phyloP scores from a whole-genome alignment of 2,113 vertebrate species.

The Pterocles gutturalis region DNA sequence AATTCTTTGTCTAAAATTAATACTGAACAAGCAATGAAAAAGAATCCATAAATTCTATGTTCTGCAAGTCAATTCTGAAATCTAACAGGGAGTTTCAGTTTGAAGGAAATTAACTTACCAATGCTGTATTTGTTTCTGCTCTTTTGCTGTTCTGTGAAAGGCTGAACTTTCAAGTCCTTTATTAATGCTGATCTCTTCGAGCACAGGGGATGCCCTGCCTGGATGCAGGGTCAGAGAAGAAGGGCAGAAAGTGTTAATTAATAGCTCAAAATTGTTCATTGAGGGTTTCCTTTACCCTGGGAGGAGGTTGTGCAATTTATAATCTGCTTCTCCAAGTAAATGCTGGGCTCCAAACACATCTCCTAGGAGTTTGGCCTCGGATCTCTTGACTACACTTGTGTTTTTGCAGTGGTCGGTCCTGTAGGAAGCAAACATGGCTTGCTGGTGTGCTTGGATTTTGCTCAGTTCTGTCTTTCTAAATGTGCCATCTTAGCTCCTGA shows the following conservation, averaged over 20 bases:
- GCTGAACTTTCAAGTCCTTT: neutral
- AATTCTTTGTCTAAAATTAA: neutral
- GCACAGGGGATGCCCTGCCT: neutral
- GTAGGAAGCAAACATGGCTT: neutral
- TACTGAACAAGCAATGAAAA: neutral
- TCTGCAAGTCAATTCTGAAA: neutral
- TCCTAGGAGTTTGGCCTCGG: neutral
- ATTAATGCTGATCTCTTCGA: neutral
- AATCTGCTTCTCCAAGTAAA: neutral
- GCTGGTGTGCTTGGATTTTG: neutral
- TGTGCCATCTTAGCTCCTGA: neutral
- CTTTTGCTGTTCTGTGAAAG: neutral
- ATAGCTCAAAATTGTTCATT: neutral
- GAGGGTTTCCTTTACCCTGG: neutral
- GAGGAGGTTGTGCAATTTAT: neutral
- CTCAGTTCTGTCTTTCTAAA: neutral
- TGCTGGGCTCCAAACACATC: neutral
- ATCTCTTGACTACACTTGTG: neutral
- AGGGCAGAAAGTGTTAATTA: neutral
- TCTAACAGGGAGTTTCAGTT: neutral
- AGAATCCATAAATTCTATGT: neutral
- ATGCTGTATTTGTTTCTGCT: neutral
- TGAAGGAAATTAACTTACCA: neutral
- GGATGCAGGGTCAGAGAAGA: neutral
- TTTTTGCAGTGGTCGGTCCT: neutral